Conservation (phyloP, 2,113 vertebrate species). For the Nibea albiflora region DNA sequence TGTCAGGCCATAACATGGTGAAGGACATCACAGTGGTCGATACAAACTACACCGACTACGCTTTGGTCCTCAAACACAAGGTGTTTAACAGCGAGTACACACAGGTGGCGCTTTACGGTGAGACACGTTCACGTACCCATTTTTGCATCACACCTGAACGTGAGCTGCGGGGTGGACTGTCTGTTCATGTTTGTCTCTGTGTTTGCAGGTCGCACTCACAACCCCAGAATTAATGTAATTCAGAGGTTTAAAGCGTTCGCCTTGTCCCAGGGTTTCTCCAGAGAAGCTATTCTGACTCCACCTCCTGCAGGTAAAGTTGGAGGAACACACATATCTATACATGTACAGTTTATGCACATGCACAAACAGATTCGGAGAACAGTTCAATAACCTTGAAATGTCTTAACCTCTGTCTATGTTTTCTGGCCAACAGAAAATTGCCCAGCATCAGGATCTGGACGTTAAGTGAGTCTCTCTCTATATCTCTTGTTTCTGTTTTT, state of each 20-base stretch:
- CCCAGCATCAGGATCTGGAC: slow-evolving; percentile 47
- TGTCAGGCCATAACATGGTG: slow-evolving; percentile 78
- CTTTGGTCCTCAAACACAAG: slow-evolving; percentile 84
- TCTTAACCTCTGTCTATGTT: slow-evolving; percentile 5
- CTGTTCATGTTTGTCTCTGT: not conserved
- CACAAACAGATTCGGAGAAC: too few species aligned
- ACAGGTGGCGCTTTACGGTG: slow-evolving; percentile 84
- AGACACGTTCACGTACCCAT: slow-evolving; percentile 28
- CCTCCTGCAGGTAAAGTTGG: slow-evolving; percentile 69
- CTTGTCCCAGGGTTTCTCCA: slow-evolving; percentile 73
- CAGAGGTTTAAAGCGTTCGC: slow-evolving; percentile 80
- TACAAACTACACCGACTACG: slow-evolving; percentile 84
- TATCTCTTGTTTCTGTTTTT: not conserved
- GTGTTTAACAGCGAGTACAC: slow-evolving; percentile 82
- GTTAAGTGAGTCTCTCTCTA: slow-evolving; percentile 43
- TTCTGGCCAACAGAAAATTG: slow-evolving; percentile 71
- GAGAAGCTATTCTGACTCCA: slow-evolving; percentile 80
- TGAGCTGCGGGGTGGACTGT: not conserved
- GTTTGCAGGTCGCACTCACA: slow-evolving; percentile 75
- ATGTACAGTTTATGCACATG: not conserved
- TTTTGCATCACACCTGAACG: not conserved
- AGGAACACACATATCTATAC: not conserved
- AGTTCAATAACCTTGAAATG: not conserved
- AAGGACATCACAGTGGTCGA: slow-evolving; percentile 86
- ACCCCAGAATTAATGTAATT: slow-evolving; percentile 57